A percentile compares a stretch with the other conserved stretches of the same genome.
phyloP scores from a whole-genome alignment of 2,888 invertebrate species.

The Lepeophtheirus nordmannii region DNA sequence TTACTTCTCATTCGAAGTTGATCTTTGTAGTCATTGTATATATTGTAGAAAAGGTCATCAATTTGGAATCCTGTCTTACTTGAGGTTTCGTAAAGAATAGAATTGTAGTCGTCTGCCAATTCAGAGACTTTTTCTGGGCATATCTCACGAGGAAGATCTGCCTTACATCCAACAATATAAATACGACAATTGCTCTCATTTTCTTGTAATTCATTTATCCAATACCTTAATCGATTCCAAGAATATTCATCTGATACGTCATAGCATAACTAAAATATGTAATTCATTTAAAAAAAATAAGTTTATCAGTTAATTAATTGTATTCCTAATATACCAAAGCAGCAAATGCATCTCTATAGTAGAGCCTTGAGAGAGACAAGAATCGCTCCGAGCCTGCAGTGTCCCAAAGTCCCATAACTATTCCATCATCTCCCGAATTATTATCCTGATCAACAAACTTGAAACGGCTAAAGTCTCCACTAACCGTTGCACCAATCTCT shows the following conservation, averaged over 20 bases:
- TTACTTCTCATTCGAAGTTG: background rate
- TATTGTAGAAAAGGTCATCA: background rate
- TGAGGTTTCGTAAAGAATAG: background rate
- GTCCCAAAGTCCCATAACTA: slow-evolving; percentile 12
- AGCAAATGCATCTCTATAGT: slow-evolving; percentile 3
- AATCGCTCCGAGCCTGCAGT: slow-evolving; percentile 11
- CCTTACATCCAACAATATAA: background rate
- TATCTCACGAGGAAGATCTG: background rate
- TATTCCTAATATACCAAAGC: background rate
- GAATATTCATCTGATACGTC: background rate
- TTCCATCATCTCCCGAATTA: background rate
- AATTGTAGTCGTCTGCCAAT: background rate
- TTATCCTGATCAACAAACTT: background rate
- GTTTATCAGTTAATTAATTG: background rate
- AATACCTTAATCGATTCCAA: background rate
- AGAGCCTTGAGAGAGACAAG: background rate
- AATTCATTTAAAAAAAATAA: background rate
- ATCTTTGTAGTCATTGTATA: background rate
- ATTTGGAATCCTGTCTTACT: background rate
- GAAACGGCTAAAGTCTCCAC: background rate
- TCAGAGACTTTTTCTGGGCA: slow-evolving; percentile 5
- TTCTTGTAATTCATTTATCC: background rate
- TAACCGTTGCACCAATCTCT: background rate
- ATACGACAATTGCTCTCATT: background rate
- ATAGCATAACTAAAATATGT: background rate